Evolutionary conservation across 64 coral and sea anemone genomes (phyloP).

Genomic region (Pocillopora damicornis): DNA sequence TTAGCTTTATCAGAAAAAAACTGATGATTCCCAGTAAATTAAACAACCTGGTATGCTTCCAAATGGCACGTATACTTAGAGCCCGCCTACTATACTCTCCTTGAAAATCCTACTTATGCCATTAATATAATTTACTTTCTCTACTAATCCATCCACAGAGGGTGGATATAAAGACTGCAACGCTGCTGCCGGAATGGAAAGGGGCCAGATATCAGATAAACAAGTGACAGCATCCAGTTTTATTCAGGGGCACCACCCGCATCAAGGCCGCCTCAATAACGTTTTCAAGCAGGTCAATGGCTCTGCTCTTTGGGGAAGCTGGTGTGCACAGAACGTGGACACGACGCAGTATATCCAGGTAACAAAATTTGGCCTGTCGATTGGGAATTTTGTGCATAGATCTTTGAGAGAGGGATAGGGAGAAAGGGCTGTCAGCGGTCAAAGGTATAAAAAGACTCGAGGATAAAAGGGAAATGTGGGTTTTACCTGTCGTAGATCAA

Average conservation of each 20-base stretch:
- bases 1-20: too few species aligned
- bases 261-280: slow-evolving; percentile 72
- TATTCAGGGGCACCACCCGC: slow-evolving; percentile 49
- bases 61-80: too few species aligned
- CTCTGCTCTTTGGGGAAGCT: slow-evolving; percentile 58
- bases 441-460: too few species aligned
- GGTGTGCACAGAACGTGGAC: slow-evolving; percentile 57
- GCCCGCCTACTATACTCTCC: too few species aligned
- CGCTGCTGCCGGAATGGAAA: slow-evolving; percentile 63
- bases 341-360: slow-evolving; percentile 78
- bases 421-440: too few species aligned
- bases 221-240: slow-evolving; percentile 68
- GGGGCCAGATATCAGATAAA: slow-evolving; percentile 32
- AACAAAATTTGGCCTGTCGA: neutral
- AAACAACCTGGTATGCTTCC: too few species aligned
- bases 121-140: too few species aligned
- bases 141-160: neutral
- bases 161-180: slow-evolving; percentile 57
- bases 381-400: too few species aligned
- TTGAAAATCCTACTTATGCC: neutral
- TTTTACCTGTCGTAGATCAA: too few species aligned
- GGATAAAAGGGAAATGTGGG: too few species aligned
- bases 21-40: too few species aligned
- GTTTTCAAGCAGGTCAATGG: slow-evolving; percentile 47
- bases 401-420: too few species aligned